Base-by-base conservation (phyloP, 2,113 vertebrate genomes). In the Hemiscyllium ocellatum region DNA sequence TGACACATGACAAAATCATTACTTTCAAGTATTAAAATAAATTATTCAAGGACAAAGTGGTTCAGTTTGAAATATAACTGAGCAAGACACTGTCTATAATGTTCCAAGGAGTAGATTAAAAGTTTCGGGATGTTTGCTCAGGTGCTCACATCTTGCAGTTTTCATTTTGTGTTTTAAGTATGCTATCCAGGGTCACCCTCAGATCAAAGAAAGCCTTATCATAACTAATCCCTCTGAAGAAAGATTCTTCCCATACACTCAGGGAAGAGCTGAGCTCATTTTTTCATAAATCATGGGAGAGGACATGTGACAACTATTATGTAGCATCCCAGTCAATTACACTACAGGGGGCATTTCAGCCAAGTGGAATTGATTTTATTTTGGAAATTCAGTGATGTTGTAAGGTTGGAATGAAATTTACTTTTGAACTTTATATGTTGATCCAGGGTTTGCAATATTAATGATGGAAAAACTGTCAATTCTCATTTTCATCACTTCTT, bases 221-320 rank as follows among this genome's bases (percentile, higher is more conserved):
- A 2, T 10, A 90, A 61, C 87, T 90, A 90, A 65, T 90, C 52
- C 87, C 4, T 90, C 26, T n/a, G 52, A 90, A 90, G 1, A 61
- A 90, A 90, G 52, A 56, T 17, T 90, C 52, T 90, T 65, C 26
- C 87, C 87, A 90, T 90, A 56, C 61, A 61, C 87, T 90, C 87
- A 65, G 29, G 52, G 87, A 65, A 90, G 87, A 26, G 52, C 52
- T 56, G 26, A 33, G 87, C 24, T 33, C 13, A 61, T 61, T 61
- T 61, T 65, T 65, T 90, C 52, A 90, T 6, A 33, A 52, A 65
- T n/a, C 13, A 4, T 17, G 52, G 56, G 52, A 65, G 87, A 56
- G 52, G 52, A 29, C 29, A 90, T 33, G 52, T 90, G 87, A 90
- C 87, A 90, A 6, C 52, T 61, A 33, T 65, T 90, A 90, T 17